These are phyloP conservation scores for Nomada ferruginata DNA, from an alignment of 2,888 invertebrate species.

Conservation along the genomic window DNA sequence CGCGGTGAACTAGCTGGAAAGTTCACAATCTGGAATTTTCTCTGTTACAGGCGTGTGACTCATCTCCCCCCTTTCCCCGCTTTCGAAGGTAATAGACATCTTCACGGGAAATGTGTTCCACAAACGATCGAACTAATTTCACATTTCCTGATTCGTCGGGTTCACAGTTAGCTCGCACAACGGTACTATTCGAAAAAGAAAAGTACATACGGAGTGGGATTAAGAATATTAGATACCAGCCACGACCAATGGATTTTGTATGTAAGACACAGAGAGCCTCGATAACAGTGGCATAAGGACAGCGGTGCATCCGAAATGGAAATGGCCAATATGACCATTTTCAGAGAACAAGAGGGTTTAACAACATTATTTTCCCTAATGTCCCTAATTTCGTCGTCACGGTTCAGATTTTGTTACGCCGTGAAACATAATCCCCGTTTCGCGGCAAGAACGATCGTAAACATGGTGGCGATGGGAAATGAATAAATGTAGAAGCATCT, in stretches of 20 bases:
- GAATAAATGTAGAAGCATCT: constrained; percentile 4
- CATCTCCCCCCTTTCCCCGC: constrained; percentile 3
- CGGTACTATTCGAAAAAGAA: not conserved
- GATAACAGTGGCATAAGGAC: not conserved
- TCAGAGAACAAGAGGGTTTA: not conserved
- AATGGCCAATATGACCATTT: not conserved
- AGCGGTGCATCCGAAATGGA: not conserved
- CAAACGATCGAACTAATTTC: not conserved
- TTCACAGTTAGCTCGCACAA: not conserved
- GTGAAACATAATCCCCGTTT: not conserved
- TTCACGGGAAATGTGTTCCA: not conserved
- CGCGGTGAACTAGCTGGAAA: constrained; percentile 23
- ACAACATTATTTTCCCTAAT: constrained; percentile 8
- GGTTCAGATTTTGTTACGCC: not conserved
- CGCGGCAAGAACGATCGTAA: not conserved
- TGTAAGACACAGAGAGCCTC: not conserved
- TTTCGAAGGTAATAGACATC: constrained; percentile 15
- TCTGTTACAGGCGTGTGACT: constrained; percentile 18
- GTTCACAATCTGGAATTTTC: constrained; percentile 23
- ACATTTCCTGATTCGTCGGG: not conserved
- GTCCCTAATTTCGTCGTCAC: not conserved
- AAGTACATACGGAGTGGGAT: not conserved
- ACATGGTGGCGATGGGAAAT: not conserved
- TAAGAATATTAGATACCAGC: constrained; percentile 1
- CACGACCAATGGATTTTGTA: not conserved